Evolutionary conservation across 2,888 invertebrate genomes (phyloP).

Genomic region (Cepaea hortensis): DNA sequence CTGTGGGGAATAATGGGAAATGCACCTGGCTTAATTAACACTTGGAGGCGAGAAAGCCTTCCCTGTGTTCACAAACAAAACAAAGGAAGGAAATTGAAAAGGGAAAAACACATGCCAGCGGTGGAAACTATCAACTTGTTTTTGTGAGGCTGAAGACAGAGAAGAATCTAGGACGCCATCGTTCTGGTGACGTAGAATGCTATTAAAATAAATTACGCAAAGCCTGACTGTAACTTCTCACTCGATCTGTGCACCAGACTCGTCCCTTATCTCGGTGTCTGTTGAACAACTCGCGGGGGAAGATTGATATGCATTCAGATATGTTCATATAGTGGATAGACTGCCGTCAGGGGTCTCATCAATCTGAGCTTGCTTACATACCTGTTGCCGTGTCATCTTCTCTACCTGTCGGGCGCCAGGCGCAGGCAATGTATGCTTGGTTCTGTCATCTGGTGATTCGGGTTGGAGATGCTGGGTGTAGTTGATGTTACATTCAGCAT

Average conservation of each 20-base stretch:
- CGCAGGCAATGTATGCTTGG: background rate
- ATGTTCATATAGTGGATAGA: background rate
- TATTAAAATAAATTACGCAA: background rate
- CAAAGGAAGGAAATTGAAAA: background rate
- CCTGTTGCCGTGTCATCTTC: background rate
- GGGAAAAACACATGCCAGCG: too few species aligned
- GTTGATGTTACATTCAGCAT: too few species aligned
- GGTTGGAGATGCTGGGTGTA: too few species aligned
- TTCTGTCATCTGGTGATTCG: too few species aligned
- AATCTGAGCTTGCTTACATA: background rate
- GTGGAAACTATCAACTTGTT: too few species aligned
- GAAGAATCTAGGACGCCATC: background rate
- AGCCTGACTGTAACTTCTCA: background rate
- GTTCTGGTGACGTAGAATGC: background rate
- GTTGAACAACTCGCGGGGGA: background rate
- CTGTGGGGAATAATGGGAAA: background rate
- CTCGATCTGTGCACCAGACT: background rate
- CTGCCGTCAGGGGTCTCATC: background rate
- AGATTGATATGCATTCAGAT: conserved; percentile 1
- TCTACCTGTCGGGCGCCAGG: background rate
- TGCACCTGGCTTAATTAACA: background rate
- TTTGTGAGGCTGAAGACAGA: too few species aligned
- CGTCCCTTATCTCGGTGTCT: background rate
- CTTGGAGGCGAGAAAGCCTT: background rate
- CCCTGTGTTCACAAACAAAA: background rate